Evolutionary conservation across 1,140 invertebrate species (phyloP).

Genomic region (Phocides pigmalion): DNA sequence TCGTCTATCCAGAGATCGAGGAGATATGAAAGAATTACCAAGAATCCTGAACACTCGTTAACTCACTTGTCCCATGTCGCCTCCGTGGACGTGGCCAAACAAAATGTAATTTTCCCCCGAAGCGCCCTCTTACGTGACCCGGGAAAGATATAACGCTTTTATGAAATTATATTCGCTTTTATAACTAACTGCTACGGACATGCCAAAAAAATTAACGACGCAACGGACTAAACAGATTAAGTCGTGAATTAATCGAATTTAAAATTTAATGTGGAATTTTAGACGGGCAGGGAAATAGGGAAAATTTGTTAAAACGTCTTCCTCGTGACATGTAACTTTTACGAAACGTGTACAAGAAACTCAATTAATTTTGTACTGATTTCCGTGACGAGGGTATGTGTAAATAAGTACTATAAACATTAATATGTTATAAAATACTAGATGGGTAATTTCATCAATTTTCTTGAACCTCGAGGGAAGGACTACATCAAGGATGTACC

Average conservation of each 20-base stretch:
- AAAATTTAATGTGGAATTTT: constrained; percentile 33
- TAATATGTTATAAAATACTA: no score
- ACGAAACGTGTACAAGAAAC: neutral
- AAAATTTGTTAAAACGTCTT: constrained; percentile 23
- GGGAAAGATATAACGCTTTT: constrained; percentile 75
- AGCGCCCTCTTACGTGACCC: constrained; percentile 76
- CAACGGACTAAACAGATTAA: constrained; percentile 55
- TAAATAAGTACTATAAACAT: no score
- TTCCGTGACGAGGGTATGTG: constrained; percentile 10
- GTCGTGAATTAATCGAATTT: constrained; percentile 29
- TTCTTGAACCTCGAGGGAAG: no score
- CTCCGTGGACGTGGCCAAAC: constrained; percentile 67
- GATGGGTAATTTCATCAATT: no score
- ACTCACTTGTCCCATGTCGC: constrained; percentile 74
- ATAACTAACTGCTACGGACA: constrained; percentile 64
- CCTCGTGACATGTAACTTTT: constrained; percentile 13
- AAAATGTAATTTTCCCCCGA: constrained; percentile 79
- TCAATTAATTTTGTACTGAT: constrained; percentile 27
- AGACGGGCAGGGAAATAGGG: constrained; percentile 1
- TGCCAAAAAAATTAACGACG: constrained; percentile 59
- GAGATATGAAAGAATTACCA: constrained; percentile 71
- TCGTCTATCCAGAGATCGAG: constrained; percentile 55
- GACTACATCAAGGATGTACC: no score
- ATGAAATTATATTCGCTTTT: constrained; percentile 76
- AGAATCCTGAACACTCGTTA: constrained; percentile 76